Conservation (phyloP, 2,113 vertebrate species). For the Nannobrachium achirus region DNA sequence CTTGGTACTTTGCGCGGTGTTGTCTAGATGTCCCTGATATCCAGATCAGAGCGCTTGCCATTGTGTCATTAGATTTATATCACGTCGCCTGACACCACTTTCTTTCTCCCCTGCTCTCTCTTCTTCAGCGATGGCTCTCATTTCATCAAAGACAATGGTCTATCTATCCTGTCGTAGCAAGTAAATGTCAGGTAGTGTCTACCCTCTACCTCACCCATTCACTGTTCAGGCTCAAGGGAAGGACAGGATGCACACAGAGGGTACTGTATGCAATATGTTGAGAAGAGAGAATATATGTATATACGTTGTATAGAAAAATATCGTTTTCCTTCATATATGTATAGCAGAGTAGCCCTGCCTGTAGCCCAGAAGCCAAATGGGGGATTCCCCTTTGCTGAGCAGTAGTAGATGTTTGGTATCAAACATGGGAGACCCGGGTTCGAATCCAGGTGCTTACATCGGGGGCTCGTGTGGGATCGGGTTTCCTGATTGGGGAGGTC, state of each 20-base stretch:
- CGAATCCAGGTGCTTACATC: no score
- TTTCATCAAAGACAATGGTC: slow-evolving; percentile 75
- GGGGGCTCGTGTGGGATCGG: no score
- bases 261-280: slow-evolving; percentile 60
- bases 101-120: slow-evolving; percentile 56
- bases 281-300: slow-evolving; percentile 33
- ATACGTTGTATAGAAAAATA: slow-evolving; percentile 17
- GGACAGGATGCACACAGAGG: slow-evolving; percentile 52
- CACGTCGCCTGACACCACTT: slow-evolving; percentile 69
- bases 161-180: slow-evolving; percentile 67
- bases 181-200: slow-evolving; percentile 76
- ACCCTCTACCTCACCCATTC: slow-evolving; percentile 68
- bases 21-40: slow-evolving; percentile 73
- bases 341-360: no score
- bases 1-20: no score
- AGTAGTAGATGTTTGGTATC: no score
- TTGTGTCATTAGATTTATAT: slow-evolving; percentile 90
- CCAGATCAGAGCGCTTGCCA: slow-evolving; percentile 75
- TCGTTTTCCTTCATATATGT: no score
- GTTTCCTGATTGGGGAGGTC: no score
- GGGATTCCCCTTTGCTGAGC: no score
- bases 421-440: no score
- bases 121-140: slow-evolving; percentile 68
- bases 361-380: no score
- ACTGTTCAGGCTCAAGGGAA: slow-evolving; percentile 64